These are phyloP conservation scores for Microchrysa polita DNA, from an alignment of 2,888 invertebrate genomes.

Conservation along the genomic window DNA sequence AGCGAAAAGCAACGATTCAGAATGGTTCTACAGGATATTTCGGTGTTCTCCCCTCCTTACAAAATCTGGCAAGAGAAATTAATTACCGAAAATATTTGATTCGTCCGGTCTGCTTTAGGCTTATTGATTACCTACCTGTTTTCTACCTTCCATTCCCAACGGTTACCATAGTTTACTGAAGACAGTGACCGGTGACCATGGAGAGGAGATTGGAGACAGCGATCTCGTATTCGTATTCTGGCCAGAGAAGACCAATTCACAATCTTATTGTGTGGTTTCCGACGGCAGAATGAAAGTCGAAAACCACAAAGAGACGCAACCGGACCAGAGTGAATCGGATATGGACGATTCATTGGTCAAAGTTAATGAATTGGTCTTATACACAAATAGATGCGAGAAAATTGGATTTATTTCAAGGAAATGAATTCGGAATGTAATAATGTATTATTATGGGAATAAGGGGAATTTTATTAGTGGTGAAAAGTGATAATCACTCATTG, in stretches of 20 bases:
- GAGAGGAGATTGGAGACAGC: background rate
- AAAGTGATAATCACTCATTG: no score
- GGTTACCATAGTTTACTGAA: conserved; percentile 1
- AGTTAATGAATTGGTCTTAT: conserved; percentile 32
- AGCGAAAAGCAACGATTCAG: no score
- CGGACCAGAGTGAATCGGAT: background rate
- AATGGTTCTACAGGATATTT: no score
- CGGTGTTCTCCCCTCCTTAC: background rate
- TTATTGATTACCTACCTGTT: conserved; percentile 39
- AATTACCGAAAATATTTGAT: conserved; percentile 41
- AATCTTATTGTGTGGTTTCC: background rate
- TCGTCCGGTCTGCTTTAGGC: conserved; percentile 36
- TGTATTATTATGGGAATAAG: background rate
- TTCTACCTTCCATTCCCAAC: conserved; percentile 5
- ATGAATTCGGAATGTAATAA: conserved; percentile 19
- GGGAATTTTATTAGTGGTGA: no score
- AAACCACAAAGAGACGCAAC: no score
- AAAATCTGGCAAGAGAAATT: conserved; percentile 34
- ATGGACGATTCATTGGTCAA: conserved; percentile 11
- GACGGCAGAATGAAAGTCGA: background rate
- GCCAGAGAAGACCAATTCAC: background rate
- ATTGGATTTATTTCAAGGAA: conserved; percentile 26
- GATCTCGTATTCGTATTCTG: background rate
- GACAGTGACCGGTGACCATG: background rate
- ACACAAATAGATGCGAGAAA: conserved; percentile 17